These are phyloP conservation scores for Endotricha flammealis DNA, from an alignment of 2,888 invertebrate species.

Conservation along the genomic window DNA sequence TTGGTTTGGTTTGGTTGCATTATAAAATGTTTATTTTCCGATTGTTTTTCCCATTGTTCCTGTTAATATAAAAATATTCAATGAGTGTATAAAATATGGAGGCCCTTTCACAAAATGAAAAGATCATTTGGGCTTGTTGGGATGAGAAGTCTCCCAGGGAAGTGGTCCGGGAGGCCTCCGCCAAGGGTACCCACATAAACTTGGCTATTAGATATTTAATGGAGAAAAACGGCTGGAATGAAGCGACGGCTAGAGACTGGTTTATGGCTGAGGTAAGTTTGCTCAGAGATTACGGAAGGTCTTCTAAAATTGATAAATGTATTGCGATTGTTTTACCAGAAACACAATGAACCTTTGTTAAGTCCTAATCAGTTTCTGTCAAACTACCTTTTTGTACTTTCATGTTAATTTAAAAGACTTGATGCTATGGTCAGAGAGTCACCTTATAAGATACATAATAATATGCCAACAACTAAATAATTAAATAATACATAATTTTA, in stretches of 20 bases:
- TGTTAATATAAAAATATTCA: conserved; percentile 4
- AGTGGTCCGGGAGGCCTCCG: conserved; percentile 82
- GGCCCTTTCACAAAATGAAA: conserved; percentile 74
- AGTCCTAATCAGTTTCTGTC: too few species aligned
- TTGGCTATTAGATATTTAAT: conserved; percentile 79
- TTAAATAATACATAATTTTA: too few species aligned
- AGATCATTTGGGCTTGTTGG: conserved; percentile 83
- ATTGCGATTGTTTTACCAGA: too few species aligned
- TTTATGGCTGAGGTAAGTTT: conserved; percentile 75
- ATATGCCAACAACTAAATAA: too few species aligned
- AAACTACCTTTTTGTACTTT: too few species aligned
- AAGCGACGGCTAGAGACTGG: conserved; percentile 72
- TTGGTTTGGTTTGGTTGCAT: too few species aligned
- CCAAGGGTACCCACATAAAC: conserved; percentile 81
- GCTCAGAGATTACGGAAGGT: too few species aligned
- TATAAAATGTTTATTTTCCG: conserved; percentile 1
- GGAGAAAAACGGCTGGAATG: conserved; percentile 71
- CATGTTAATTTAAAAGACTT: too few species aligned
- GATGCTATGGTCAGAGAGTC: too few species aligned
- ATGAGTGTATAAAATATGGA: conserved; percentile 59
- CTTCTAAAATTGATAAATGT: too few species aligned
- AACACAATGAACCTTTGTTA: too few species aligned
- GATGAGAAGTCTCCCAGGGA: conserved; percentile 79
- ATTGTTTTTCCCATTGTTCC: conserved; percentile 14
- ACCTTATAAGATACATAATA: too few species aligned